Conservation (phyloP, 2,113 vertebrate species). For the Gasterosteus aculeatus region DNA sequence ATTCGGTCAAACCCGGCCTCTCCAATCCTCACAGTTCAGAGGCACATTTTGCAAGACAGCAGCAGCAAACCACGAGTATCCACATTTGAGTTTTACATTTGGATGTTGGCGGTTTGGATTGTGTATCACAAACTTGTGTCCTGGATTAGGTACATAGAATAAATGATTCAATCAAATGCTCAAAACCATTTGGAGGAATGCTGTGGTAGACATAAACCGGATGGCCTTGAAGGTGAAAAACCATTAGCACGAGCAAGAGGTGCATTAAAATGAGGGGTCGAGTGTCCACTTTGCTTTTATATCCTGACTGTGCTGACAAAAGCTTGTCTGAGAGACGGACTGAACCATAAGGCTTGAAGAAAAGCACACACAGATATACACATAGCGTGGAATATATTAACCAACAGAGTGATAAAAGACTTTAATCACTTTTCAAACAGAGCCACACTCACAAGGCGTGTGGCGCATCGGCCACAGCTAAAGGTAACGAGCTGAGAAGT, state of each 20-base stretch:
- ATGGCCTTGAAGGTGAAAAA: not conserved
- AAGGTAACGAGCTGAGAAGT: slow-evolving; percentile 48
- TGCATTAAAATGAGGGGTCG: not conserved
- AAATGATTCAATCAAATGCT: not conserved
- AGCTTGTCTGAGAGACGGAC: slow-evolving; percentile 9
- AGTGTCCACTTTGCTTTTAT: slow-evolving; percentile 50
- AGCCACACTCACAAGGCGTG: slow-evolving; percentile 19
- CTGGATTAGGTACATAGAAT: not conserved
- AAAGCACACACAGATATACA: slow-evolving; percentile 15
- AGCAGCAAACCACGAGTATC: not conserved
- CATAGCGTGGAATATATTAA: slow-evolving; percentile 19
- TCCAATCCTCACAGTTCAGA: not conserved
- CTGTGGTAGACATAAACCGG: not conserved
- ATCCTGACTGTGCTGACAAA: slow-evolving; percentile 29
- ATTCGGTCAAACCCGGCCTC: not conserved
- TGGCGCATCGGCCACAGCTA: slow-evolving; percentile 36
- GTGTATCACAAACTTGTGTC: not conserved
- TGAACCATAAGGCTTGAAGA: slow-evolving; percentile 54
- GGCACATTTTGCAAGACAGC: not conserved
- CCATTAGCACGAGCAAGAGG: not conserved
- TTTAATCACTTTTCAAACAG: not conserved
- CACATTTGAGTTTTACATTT: not conserved
- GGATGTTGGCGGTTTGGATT: not conserved
- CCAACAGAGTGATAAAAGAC: slow-evolving; percentile 23
- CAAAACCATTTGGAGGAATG: not conserved